Conservation (phyloP, 37 sponge, comb jelly and placozoan species). For the Halichondria panicea region DNA sequence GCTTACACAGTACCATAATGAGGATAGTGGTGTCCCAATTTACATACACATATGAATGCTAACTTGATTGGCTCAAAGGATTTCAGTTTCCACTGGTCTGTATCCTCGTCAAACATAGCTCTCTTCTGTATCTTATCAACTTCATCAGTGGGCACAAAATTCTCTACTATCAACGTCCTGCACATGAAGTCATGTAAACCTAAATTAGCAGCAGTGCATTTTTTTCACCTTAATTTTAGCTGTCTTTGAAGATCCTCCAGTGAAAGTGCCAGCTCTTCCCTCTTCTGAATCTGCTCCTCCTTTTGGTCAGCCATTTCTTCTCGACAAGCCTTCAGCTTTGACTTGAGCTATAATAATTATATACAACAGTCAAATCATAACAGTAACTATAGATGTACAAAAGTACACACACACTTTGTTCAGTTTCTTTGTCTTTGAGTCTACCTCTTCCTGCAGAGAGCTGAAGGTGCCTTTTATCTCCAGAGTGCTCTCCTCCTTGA, state of each 20-base stretch:
- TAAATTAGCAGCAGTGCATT: too few relatives aligned
- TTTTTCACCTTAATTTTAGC: slow-evolving; percentile 78
- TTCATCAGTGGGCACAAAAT: slow-evolving; percentile 79
- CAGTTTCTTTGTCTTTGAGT: slow-evolving; percentile 87
- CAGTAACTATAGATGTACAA: too few relatives aligned
- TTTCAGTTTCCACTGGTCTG: slow-evolving; percentile 78
- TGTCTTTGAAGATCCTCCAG: slow-evolving; percentile 71
- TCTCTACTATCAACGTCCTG: slow-evolving; percentile 82
- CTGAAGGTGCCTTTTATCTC: slow-evolving; percentile 86
- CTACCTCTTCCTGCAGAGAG: slow-evolving; percentile 89
- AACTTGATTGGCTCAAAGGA: slow-evolving; percentile 24
- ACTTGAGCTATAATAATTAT: slow-evolving; percentile 55
- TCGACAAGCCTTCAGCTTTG: slow-evolving; percentile 62
- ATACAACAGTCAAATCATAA: too few relatives aligned
- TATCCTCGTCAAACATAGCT: slow-evolving; percentile 78
- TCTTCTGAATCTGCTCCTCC: slow-evolving; percentile 58
- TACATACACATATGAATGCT: too few relatives aligned
- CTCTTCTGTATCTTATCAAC: slow-evolving; percentile 62
- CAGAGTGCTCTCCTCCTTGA: slow-evolving; percentile 76
- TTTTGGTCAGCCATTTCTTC: slow-evolving; percentile 73
- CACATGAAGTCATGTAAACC: not conserved
- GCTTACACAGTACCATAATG: not conserved
- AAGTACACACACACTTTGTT: slow-evolving; percentile 52
- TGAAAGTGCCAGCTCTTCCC: slow-evolving; percentile 61
- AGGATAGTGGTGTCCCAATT: not conserved